Base-by-base conservation (phyloP, 2,113 vertebrate genomes). In the Cochlearius cochlearius region DNA sequence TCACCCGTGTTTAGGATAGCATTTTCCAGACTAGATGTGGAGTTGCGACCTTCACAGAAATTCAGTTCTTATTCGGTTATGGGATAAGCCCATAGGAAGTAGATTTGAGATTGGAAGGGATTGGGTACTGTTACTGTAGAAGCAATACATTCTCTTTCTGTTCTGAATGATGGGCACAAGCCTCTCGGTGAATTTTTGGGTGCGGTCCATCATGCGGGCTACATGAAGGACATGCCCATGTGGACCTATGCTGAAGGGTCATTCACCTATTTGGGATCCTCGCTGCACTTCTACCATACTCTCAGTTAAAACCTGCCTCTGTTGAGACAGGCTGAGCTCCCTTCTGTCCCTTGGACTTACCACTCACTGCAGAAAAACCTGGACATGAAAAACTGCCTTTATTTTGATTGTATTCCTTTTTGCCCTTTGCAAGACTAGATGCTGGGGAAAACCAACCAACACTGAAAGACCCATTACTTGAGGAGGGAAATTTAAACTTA, bases 161-260 rank as follows among this genome's bases (percentile, higher is more conserved):
- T 86, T 71, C 69, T 64, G 47, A 86, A 50, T 34, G 47, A 30
- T 87, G 53, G 20, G n/a, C 34, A 41, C 29, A 55, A 29, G 39
- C 50, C 63, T 86, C 52, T 89, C 60, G 21, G 19, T 81, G 47
- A 67, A 78, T n/a, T 62, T 85, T 15, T 82, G 30, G 26, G 34
- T 45, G 7, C 3, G 2, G 30, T 30, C 58, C 21, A 4, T 74
- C 34, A 3, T 41, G 18, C 0, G 0, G 62, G 34, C 5, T 77
- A 17, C 63, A 18, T 68, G 86, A 92, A 58, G 18, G 36, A 77
- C 18, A 2, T 72, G 21, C 10, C 17, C 15, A 8, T 47, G 9
- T 34, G 29, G 43, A 56, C 36, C 43, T 82, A 1, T 21, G 8
- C 20, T 19, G 32, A 84, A 53, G n/a, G 27, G 32, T 53, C 58